Percentiles rank a stretch among this genome's conserved stretches.
phyloP scores from a whole-genome alignment of 2,888 invertebrate species.

The Sminthurides aquaticus region DNA sequence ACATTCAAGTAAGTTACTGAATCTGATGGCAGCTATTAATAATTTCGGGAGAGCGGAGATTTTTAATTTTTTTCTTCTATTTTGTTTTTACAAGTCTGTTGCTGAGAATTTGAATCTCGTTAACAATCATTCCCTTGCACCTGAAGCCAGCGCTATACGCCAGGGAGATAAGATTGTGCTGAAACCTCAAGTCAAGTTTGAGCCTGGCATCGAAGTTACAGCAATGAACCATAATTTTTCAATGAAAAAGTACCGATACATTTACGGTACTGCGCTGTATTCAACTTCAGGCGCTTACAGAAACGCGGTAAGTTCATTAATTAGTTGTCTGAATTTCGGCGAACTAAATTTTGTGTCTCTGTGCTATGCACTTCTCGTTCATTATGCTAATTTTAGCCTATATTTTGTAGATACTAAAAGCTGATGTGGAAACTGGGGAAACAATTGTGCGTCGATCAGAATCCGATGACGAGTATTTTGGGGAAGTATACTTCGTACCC shows the following conservation, averaged over 20 bases:
- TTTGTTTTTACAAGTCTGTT: too few relatives aligned
- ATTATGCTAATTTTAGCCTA: not conserved
- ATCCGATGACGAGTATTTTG: constrained; percentile 46
- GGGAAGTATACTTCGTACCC: constrained; percentile 50
- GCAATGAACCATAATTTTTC: constrained; percentile 48
- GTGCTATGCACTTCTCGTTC: too few relatives aligned
- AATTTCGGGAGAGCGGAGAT: too few relatives aligned
- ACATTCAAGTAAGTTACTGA: constrained; percentile 23
- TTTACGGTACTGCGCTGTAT: constrained; percentile 49
- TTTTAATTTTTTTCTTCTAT: too few relatives aligned
- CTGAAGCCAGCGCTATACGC: constrained; percentile 46
- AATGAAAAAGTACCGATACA: constrained; percentile 48
- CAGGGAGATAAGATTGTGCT: constrained; percentile 45
- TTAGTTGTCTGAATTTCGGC: not conserved
- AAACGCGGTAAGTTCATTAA: constrained; percentile 44
- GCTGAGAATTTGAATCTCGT: constrained; percentile 46
- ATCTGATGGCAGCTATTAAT: too few relatives aligned
- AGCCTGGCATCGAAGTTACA: constrained; percentile 49
- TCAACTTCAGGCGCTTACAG: constrained; percentile 45
- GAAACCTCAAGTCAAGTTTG: constrained; percentile 40
- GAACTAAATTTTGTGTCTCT: too few relatives aligned
- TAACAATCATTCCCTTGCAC: constrained; percentile 35
- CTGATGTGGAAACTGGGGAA: constrained; percentile 46
- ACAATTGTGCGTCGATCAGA: constrained; percentile 45
- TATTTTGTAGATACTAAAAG: constrained; percentile 47